Conservation (phyloP, 1,140 invertebrate species). For the Neodiprion virginianus region DNA sequence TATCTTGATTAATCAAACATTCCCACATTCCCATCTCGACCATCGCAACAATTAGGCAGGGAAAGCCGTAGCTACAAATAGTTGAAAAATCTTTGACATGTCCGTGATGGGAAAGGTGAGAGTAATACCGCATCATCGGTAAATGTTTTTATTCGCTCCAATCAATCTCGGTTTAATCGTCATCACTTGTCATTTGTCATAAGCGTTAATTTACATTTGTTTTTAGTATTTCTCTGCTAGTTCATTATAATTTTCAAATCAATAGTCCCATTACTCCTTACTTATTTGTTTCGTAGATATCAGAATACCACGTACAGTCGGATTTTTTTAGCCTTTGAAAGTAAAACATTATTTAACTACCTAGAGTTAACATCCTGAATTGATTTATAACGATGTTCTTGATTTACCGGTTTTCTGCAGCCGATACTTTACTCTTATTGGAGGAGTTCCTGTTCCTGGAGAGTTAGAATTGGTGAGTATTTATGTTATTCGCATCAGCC, state of each 20-base stretch:
- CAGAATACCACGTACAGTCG: slow-evolving; percentile 5
- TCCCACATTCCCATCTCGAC: not conserved
- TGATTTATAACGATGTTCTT: not conserved
- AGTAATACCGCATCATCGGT: not conserved
- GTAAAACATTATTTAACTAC: not conserved
- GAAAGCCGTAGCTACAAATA: not conserved
- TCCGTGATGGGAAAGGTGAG: slow-evolving; percentile 61
- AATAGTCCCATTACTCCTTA: slow-evolving; percentile 2
- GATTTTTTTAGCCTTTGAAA: not conserved
- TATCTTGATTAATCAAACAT: slow-evolving; percentile 22
- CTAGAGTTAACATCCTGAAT: not conserved
- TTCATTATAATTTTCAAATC: not conserved
- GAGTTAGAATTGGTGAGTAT: slow-evolving; percentile 81
- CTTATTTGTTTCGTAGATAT: slow-evolving; percentile 9
- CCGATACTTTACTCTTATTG: slow-evolving; percentile 91
- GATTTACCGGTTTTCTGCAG: slow-evolving; percentile 58
- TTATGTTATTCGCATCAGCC: slow-evolving; percentile 20
- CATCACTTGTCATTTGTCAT: not conserved
- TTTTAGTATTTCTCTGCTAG: not conserved
- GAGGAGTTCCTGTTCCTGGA: slow-evolving; percentile 91
- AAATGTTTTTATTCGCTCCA: not conserved
- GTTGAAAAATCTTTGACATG: slow-evolving; percentile 40
- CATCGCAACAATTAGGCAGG: not conserved
- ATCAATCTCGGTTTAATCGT: slow-evolving; percentile 7
- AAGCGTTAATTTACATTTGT: not conserved